phyloP scores from a whole-genome alignment of 2,888 invertebrate species.

The Euclidia mi region DNA sequence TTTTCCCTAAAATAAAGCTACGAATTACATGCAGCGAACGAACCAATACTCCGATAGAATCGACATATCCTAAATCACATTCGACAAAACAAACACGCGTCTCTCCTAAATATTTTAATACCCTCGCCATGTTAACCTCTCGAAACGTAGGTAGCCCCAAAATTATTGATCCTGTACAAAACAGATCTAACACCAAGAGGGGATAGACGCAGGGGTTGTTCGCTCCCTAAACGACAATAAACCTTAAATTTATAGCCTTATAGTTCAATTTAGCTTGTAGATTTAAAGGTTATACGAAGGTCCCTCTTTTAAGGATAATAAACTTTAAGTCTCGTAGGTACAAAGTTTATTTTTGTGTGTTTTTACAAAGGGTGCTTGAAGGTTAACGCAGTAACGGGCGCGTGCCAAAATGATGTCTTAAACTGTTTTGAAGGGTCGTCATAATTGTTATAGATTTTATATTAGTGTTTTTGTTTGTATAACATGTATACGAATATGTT shows the following conservation, averaged over 20 bases:
- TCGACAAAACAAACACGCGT: conserved; percentile 3
- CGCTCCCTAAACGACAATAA: conserved; percentile 31
- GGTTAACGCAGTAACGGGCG: conserved; percentile 62
- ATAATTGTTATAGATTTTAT: conserved; percentile 43
- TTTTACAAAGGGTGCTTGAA: conserved; percentile 31
- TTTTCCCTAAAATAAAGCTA: too few species aligned
- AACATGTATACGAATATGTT: not conserved
- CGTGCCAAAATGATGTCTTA: conserved; percentile 66
- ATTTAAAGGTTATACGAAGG: conserved; percentile 35
- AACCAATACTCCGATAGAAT: too few species aligned
- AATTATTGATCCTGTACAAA: conserved; percentile 55
- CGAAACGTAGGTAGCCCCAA: conserved; percentile 46
- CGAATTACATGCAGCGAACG: too few species aligned
- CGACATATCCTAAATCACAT: not conserved
- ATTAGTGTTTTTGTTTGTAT: conserved; percentile 6
- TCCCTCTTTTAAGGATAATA: conserved; percentile 13
- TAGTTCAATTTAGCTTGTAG: conserved; percentile 22
- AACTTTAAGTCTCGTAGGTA: conserved; percentile 5
- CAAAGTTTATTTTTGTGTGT: conserved; percentile 8
- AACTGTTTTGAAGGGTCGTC: conserved; percentile 55
- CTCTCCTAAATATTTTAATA: conserved; percentile 37
- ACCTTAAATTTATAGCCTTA: conserved; percentile 27
- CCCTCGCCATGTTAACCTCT: conserved; percentile 22
- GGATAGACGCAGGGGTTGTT: conserved; percentile 43
- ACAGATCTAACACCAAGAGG: conserved; percentile 34